phyloP scores from a whole-genome alignment of 2,797 vertebrate genomes.

The Margarornis squamiger region DNA sequence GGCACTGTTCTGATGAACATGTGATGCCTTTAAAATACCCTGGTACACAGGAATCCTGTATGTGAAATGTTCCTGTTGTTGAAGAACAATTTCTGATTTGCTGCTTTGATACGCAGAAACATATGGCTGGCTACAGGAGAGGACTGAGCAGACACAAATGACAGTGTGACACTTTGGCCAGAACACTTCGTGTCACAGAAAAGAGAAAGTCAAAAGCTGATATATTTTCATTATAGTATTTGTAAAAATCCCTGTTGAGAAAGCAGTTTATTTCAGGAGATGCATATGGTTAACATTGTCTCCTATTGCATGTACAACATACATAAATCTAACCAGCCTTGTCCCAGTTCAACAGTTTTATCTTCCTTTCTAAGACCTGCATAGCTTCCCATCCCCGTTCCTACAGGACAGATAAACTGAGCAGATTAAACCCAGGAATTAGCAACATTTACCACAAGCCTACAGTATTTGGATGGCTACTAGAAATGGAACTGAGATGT shows the following conservation, averaged over 20 bases:
- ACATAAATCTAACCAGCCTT: background rate
- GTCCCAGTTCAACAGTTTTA: background rate
- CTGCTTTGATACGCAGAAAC: background rate
- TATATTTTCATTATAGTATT: background rate
- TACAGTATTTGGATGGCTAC: background rate
- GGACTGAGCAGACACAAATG: background rate
- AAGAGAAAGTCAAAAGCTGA: background rate
- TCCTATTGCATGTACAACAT: background rate
- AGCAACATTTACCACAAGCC: background rate
- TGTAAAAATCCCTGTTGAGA: background rate
- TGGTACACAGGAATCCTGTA: background rate
- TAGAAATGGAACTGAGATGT: background rate
- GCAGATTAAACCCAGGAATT: background rate
- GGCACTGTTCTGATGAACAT: background rate
- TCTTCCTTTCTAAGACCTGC: background rate
- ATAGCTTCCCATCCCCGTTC: background rate
- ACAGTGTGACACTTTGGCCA: background rate
- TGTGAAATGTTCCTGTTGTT: background rate
- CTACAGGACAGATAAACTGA: background rate
- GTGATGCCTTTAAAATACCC: background rate
- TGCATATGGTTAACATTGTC: background rate
- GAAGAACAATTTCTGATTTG: background rate
- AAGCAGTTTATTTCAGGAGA: background rate
- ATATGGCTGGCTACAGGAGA: background rate
- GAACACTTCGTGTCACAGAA: background rate